A percentile compares a stretch with the other conserved stretches of the same genome.
Evolutionary conservation across 1,140 invertebrate species (phyloP).

Genomic region (Scaptodrosophila lebanonensis): DNA sequence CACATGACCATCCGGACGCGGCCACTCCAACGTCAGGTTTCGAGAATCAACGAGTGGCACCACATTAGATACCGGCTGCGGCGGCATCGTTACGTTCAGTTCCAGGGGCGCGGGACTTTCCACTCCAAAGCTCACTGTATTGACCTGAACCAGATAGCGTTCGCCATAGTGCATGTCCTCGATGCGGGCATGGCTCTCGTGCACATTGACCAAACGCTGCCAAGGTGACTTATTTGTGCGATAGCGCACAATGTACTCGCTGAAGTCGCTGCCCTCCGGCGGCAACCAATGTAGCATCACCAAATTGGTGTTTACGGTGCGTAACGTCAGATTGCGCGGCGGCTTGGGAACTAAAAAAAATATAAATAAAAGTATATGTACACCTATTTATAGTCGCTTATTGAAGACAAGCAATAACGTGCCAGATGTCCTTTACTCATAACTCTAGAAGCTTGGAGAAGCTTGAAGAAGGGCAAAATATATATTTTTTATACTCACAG

Average conservation of each 20-base stretch:
- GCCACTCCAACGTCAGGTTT: slow-evolving; percentile 93
- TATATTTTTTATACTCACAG: slow-evolving; percentile 81
- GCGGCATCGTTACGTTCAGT: slow-evolving; percentile 89
- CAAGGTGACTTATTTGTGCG: slow-evolving; percentile 84
- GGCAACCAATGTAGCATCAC: slow-evolving; percentile 88
- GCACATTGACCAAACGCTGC: slow-evolving; percentile 82
- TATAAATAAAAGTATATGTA: background rate
- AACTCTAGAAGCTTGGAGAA: too few relatives aligned
- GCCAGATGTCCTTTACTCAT: too few relatives aligned
- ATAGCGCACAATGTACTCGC: slow-evolving; percentile 89
- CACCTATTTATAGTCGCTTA: too few relatives aligned
- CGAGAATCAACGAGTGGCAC: slow-evolving; percentile 89
- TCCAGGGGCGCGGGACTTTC: slow-evolving; percentile 86
- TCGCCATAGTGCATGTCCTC: slow-evolving; percentile 93
- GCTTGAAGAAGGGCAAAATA: too few relatives aligned
- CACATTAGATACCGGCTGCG: slow-evolving; percentile 89
- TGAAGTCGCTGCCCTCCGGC: slow-evolving; percentile 85
- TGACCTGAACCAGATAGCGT: slow-evolving; percentile 90
- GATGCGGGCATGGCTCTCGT: slow-evolving; percentile 84
- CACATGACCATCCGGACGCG: slow-evolving; percentile 87
- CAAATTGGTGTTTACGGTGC: slow-evolving; percentile 87
- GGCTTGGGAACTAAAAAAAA: slow-evolving; percentile 85
- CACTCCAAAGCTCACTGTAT: slow-evolving; percentile 89
- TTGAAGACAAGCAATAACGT: too few relatives aligned
- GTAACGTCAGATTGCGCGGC: slow-evolving; percentile 87